phyloP scores from a whole-genome alignment of 2,113 vertebrate species.

The Aegotheles bennettii region DNA sequence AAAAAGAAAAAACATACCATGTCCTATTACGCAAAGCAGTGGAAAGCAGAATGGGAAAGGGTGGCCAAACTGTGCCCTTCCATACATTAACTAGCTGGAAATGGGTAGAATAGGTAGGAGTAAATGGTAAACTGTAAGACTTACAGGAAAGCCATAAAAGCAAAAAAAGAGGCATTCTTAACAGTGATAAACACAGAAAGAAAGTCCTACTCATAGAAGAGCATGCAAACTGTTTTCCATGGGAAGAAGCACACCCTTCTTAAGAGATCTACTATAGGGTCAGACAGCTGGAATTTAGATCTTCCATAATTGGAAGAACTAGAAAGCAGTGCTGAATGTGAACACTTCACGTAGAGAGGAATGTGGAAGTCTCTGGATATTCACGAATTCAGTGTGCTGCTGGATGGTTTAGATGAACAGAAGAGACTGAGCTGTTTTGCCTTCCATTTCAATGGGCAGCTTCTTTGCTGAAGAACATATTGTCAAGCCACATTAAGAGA shows the following conservation, averaged over 20 bases:
- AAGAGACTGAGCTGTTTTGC: not conserved
- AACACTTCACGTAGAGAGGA: not conserved
- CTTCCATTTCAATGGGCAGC: not conserved
- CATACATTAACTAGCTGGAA: not conserved
- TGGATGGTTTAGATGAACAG: not conserved
- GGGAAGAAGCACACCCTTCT: not conserved
- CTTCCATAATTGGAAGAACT: not conserved
- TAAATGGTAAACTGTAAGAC: not conserved
- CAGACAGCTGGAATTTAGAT: not conserved
- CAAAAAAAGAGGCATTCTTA: not conserved
- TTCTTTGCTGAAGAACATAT: not conserved
- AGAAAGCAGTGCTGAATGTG: not conserved
- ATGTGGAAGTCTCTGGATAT: not conserved
- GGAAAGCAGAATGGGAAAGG: not conserved
- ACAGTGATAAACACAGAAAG: not conserved
- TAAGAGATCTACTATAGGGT: not conserved
- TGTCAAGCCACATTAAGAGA: not conserved
- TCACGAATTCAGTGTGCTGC: not conserved
- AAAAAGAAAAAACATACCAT: not conserved
- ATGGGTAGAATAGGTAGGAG: not conserved
- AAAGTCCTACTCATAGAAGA: not conserved
- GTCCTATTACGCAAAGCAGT: not conserved
- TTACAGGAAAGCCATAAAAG: not conserved
- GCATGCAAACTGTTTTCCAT: not conserved
- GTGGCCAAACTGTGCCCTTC: not conserved